These are phyloP conservation scores for Asobara japonica DNA, from an alignment of 1,140 invertebrate genomes.

Conservation along the genomic window DNA sequence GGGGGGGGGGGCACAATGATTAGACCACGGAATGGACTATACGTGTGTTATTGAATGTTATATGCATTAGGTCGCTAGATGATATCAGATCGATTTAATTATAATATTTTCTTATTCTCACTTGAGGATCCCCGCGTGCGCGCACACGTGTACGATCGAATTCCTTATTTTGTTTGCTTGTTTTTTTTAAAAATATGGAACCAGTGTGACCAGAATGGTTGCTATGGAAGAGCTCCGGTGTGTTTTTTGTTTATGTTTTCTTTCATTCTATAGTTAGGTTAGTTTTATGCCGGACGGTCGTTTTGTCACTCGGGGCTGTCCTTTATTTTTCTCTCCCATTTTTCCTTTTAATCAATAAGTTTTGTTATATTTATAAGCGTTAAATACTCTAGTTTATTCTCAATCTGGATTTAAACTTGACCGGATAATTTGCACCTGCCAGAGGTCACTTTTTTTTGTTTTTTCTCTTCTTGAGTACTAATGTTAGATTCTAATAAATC, in stretches of 20 bases:
- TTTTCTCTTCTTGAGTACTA: not conserved
- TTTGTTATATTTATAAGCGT: no score
- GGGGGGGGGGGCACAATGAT: not conserved
- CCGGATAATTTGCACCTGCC: slow-evolving; percentile 5
- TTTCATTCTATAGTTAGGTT: not conserved
- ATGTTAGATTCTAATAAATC: not conserved
- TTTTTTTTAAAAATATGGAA: slow-evolving; percentile 67
- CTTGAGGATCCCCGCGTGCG: slow-evolving; percentile 50
- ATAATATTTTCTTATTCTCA: slow-evolving; percentile 21
- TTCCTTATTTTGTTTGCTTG: no score
- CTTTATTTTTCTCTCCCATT: slow-evolving; percentile 33
- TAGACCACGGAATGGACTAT: slow-evolving; percentile 15
- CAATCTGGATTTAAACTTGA: not conserved
- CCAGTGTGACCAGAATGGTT: slow-evolving; percentile 69
- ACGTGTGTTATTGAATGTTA: not conserved
- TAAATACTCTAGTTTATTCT: not conserved
- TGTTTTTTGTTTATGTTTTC: not conserved
- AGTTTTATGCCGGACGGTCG: slow-evolving; percentile 59
- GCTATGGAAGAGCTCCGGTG: slow-evolving; percentile 63
- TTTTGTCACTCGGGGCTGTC: slow-evolving; percentile 55
- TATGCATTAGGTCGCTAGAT: not conserved
- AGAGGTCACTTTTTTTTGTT: not conserved
- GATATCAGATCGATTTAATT: slow-evolving; percentile 12
- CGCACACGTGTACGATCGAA: slow-evolving; percentile 59
- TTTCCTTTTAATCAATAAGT: slow-evolving; percentile 15